phyloP scores from a whole-genome alignment of 2,797 vertebrate genomes.

The Channallabes apus region DNA sequence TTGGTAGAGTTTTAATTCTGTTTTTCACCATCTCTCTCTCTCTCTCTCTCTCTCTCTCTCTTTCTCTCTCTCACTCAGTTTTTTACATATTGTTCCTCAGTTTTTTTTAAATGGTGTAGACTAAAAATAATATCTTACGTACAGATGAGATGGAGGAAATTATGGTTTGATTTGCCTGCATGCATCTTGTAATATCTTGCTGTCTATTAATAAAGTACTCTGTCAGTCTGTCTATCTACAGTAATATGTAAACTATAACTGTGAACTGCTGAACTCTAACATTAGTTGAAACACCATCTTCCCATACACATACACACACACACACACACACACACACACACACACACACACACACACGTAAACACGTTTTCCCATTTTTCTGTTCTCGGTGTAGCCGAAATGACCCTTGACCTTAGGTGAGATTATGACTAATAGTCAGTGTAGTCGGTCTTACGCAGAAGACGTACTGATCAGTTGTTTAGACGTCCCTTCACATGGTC shows the following conservation, averaged over 20 bases:
- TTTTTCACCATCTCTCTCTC: constrained; percentile 13
- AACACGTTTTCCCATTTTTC: background rate
- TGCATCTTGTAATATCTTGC: background rate
- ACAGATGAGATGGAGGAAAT: background rate
- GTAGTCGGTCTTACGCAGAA: background rate
- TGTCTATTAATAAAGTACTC: too few species aligned
- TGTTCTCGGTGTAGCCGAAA: background rate
- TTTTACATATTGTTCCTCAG: too few species aligned
- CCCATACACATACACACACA: background rate
- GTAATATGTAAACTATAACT: too few species aligned
- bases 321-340: too few species aligned
- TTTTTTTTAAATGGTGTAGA: too few species aligned
- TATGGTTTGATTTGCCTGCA: background rate
- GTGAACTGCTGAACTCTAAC: background rate
- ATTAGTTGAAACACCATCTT: background rate
- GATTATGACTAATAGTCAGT: background rate
- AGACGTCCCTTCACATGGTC: background rate
- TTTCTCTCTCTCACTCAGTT: background rate
- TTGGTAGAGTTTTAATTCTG: background rate
- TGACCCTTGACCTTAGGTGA: background rate
- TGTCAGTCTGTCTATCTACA: too few species aligned
- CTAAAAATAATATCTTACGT: background rate
- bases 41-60: constrained; percentile 26
- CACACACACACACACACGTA: background rate
- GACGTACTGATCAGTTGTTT: background rate